Base-by-base conservation (phyloP, 2,797 vertebrate species). In the Choloepus didactylus region DNA sequence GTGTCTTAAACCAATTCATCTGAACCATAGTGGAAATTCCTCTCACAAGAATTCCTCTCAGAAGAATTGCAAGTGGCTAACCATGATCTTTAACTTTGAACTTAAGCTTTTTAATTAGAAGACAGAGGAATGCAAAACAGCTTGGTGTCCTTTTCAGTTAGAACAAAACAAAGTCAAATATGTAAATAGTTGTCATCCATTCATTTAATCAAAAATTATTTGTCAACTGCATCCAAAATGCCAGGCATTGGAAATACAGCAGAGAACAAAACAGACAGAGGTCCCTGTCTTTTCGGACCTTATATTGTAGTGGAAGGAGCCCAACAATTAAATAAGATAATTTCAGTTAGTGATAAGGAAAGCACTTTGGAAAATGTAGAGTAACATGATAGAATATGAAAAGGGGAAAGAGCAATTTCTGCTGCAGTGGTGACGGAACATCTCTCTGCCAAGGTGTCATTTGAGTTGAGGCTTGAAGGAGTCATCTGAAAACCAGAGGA, bases 71-170 rank as follows among this genome's bases (percentile, higher is more conserved):
- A 66, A 79, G 51, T 31, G 35, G 51, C 62, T 62, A 84, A 51
- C 12, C 60, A 56, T 83, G 70, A 87, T 35, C 77, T 44, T 75
- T 95, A 87, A 82, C 91, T 91, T 60, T 82, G 54, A 95, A 75
- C 62, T 7, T 41, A 6, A 62, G 35, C 21, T 85, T 66, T 80
- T 51, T 64, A 77, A 72, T 72, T 79, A 72, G 67, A 81, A 75
- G 19, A 83, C 46, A 25, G 23, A 84, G 56, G 15, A 89, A 84
- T 7, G 72, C 60, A 72, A 38, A 76, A 60, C 27, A 76, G 27
- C 35, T 85, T n/a, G 76, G 76, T 84, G 38, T 29, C 41, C 76
- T 87, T 60, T 95, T 84, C 44, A 92, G 10, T 64, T 83, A 70
- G 35, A 88, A 62, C 46, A 72, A 76, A 87, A 59, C 35, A 83